Conservation (phyloP, 2,797 vertebrate species). For the Acestrorhynchus altus region DNA sequence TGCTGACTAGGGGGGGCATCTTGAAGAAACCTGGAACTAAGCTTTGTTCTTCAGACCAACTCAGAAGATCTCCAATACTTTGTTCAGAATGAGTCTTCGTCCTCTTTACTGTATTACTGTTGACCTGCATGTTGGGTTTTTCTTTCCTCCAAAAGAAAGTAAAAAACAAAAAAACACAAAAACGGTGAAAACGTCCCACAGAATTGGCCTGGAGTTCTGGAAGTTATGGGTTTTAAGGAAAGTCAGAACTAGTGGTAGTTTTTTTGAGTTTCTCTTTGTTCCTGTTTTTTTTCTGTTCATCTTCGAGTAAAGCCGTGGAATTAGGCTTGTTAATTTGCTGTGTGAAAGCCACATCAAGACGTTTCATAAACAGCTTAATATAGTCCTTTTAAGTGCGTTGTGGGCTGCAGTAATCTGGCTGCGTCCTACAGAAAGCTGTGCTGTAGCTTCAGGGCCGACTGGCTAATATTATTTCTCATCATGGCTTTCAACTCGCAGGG, state of each 20-base stretch:
- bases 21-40: too few relatives aligned
- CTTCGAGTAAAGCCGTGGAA: slow-evolving; percentile 55
- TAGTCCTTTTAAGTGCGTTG: neutral
- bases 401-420: neutral
- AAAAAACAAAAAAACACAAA: too few relatives aligned
- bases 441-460: neutral
- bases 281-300: slow-evolving; percentile 16
- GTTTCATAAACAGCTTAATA: neutral
- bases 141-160: too few relatives aligned
- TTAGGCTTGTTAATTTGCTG: slow-evolving; percentile 60
- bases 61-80: too few relatives aligned
- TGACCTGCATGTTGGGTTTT: too few relatives aligned
- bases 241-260: neutral
- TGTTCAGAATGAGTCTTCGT: too few relatives aligned
- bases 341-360: slow-evolving; percentile 55
- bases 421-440: neutral
- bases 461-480: neutral
- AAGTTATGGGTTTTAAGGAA: neutral
- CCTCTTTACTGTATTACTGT: too few relatives aligned
- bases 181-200: too few relatives aligned
- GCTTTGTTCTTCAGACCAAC: too few relatives aligned
- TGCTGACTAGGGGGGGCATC: too few relatives aligned
- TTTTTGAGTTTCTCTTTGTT: neutral
- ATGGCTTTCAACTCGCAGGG: neutral
- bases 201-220: neutral